Percentiles rank a stretch among this genome's conserved stretches.
These are phyloP conservation scores for Ciconia stormi DNA, from an alignment of 2,113 vertebrate species.

Conservation along the genomic window DNA sequence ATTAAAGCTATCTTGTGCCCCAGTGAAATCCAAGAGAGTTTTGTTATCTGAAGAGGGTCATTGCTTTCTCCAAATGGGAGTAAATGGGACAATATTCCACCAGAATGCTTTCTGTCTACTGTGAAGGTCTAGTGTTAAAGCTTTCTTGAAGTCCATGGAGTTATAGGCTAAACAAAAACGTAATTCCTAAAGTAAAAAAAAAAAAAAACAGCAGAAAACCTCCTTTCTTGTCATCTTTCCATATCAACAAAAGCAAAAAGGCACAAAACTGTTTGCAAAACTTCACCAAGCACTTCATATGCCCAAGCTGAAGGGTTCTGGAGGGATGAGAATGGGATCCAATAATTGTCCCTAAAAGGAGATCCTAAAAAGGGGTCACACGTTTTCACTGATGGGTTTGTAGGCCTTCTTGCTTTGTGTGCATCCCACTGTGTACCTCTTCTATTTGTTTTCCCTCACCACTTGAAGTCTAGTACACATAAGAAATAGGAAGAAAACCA, in stretches of 20 bases:
- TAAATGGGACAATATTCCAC: neutral
- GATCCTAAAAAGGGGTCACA: neutral
- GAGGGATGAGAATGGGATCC: neutral
- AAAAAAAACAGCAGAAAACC: neutral
- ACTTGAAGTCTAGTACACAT: neutral
- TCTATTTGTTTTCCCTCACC: neutral
- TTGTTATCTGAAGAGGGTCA: neutral
- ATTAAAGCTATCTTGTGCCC: neutral
- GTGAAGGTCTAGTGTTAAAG: neutral
- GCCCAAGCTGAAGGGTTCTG: neutral
- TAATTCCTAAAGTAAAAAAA: neutral
- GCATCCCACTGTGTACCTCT: neutral
- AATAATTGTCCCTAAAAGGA: neutral
- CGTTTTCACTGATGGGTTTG: neutral
- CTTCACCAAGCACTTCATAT: accelerated
- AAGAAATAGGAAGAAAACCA: neutral
- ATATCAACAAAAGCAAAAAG: neutral
- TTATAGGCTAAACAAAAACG: neutral
- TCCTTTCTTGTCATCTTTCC: neutral
- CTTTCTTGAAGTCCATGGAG: neutral
- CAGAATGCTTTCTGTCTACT: neutral
- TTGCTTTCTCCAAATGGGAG: neutral
- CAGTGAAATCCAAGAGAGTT: neutral
- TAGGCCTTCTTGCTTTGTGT: neutral
- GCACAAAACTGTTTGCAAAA: neutral